Percentiles rank a stretch among this genome's conserved stretches.
phyloP scores from a whole-genome alignment of 2,888 invertebrate genomes.

The Ophioninae sp. region DNA sequence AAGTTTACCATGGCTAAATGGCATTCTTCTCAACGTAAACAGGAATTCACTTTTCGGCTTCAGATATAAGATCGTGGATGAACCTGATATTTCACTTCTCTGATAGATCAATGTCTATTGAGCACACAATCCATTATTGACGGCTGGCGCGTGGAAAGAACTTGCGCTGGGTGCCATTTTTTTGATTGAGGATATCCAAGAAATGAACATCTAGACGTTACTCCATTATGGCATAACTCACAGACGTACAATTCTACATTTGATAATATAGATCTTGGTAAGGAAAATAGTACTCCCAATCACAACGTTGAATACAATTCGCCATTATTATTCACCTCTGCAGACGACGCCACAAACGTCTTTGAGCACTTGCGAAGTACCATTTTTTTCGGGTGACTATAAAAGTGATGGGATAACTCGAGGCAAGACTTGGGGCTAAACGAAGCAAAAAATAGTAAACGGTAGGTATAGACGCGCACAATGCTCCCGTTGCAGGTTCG shows the following conservation, averaged over 20 bases:
- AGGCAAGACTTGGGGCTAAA: too few relatives aligned
- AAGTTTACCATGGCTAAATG: neutral
- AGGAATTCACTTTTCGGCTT: neutral
- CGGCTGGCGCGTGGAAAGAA: neutral
- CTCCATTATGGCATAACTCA: neutral
- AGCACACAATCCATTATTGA: neutral
- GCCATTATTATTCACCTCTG: neutral
- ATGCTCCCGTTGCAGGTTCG: too few relatives aligned
- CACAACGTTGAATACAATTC: neutral
- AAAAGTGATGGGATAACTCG: neutral
- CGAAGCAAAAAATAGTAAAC: too few relatives aligned
- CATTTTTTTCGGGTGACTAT: neutral
- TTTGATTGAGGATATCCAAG: neutral
- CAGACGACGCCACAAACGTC: neutral
- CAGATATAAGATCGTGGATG: neutral
- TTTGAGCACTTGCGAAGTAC: neutral
- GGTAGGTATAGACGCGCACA: too few relatives aligned
- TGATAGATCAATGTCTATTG: neutral
- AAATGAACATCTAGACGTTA: neutral
- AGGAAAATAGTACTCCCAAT: neutral
- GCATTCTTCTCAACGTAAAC: neutral
- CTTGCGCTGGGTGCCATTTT: neutral
- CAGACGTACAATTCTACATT: neutral
- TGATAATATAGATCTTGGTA: neutral
- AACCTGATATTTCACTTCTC: neutral